Percentiles rank a stretch among this genome's conserved stretches.
Evolutionary conservation across 2,888 invertebrate genomes (phyloP).

Genomic region (Lamellibrachia satsuma): DNA sequence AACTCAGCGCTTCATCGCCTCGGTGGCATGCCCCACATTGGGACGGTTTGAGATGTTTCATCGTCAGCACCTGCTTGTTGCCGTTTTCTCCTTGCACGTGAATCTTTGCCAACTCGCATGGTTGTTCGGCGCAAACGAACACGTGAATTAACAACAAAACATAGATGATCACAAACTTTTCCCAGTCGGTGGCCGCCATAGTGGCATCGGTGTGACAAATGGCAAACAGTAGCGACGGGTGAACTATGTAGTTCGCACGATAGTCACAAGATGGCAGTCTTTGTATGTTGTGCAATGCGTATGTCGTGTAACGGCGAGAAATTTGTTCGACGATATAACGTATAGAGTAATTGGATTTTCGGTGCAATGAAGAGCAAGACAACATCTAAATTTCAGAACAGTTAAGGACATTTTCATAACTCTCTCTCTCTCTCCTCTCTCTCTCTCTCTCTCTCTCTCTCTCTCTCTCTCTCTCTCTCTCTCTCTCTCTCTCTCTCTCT

Average conservation of each 20-base stretch:
- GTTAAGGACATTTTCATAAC: no score
- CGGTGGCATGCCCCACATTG: neutral
- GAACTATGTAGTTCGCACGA: neutral
- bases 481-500: no score
- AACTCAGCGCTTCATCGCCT: neutral
- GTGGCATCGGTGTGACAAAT: neutral
- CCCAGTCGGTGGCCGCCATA: neutral
- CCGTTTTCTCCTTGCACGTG: neutral
- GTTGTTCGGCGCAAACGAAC: neutral
- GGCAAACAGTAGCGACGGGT: constrained; percentile 12
- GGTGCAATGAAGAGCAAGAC: no score
- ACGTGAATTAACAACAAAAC: neutral
- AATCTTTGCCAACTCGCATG: constrained; percentile 7
- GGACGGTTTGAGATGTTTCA: neutral
- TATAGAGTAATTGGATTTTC: neutral
- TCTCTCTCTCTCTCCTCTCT: no score
- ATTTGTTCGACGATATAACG: neutral
- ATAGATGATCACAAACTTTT: neutral
- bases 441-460: no score
- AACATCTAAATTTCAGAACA: no score
- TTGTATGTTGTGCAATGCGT: neutral
- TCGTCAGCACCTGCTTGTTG: neutral
- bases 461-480: no score
- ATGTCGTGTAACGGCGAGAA: neutral
- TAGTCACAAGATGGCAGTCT: neutral